Percentiles rank a stretch among this genome's conserved stretches.
Conservation (phyloP, 2,888 invertebrate species). For the Molanna angustata region DNA sequence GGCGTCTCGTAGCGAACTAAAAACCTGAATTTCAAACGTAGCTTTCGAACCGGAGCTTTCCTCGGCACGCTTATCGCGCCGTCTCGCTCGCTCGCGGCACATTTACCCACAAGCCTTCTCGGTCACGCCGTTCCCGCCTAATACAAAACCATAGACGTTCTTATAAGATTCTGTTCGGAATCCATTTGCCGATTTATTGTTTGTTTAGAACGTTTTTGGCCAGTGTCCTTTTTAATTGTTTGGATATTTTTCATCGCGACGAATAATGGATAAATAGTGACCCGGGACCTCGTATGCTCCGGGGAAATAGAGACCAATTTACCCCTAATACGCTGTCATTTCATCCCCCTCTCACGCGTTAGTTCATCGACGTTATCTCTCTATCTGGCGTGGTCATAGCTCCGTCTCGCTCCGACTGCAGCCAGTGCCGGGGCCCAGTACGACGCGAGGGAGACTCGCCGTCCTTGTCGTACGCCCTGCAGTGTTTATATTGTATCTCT, state of each 20-base stretch:
- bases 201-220: too few relatives aligned
- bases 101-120: too few relatives aligned
- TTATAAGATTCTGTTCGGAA: too few relatives aligned
- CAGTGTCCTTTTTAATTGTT: too few relatives aligned
- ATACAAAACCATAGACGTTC: too few relatives aligned
- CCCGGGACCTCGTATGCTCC: conserved; percentile 9
- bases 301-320: conserved; percentile 14
- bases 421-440: too few relatives aligned
- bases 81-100: conserved; percentile 9
- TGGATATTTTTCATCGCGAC: too few relatives aligned
- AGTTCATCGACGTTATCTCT: conserved; percentile 22
- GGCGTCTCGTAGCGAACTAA: conserved; percentile 25
- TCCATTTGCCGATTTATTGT: too few relatives aligned
- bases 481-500: background rate
- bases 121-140: too few relatives aligned
- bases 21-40: conserved; percentile 11
- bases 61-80: conserved; percentile 22
- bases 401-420: conserved; percentile 8
- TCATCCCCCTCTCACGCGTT: conserved; percentile 19
- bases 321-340: conserved; percentile 15
- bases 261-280: too few relatives aligned
- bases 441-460: too few relatives aligned
- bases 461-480: too few relatives aligned
- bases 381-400: conserved; percentile 19
- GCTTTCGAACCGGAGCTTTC: conserved; percentile 29